A percentile compares a stretch with the other conserved stretches of the same genome.
Conservation (phyloP, 2,113 vertebrate genomes). For the Anolis sagrei region DNA sequence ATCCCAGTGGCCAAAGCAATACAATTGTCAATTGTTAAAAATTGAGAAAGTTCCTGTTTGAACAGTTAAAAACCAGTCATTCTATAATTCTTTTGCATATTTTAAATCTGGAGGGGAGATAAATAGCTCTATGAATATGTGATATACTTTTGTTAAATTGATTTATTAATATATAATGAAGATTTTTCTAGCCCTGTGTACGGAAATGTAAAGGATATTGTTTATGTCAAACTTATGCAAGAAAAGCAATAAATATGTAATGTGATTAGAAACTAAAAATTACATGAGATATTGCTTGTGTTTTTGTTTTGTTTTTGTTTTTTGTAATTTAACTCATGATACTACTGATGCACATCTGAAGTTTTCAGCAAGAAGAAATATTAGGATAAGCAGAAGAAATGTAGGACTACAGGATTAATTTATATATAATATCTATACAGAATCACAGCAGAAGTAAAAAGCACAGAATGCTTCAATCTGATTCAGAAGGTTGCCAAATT, state of each 20-base stretch:
- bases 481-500: background rate
- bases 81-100: background rate
- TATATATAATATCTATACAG: background rate
- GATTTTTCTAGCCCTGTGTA: conserved; percentile 42
- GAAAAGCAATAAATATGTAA: conserved; percentile 62
- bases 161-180: conserved; percentile 58
- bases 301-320: conserved; percentile 63
- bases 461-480: background rate
- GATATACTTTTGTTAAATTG: conserved; percentile 58
- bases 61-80: background rate
- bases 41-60: conserved; percentile 54
- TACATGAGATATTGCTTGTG: conserved; percentile 47
- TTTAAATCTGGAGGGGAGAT: conserved; percentile 54
- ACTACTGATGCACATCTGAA: background rate
- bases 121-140: conserved; percentile 36
- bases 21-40: conserved; percentile 1
- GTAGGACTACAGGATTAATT: background rate
- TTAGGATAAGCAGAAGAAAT: background rate
- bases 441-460: conserved; percentile 3
- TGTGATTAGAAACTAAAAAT: conserved; percentile 60
- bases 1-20: conserved; percentile 24
- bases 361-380: background rate
- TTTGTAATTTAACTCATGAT: background rate
- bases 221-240: conserved; percentile 48
- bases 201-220: conserved; percentile 56